Conservation (phyloP, 2,113 vertebrate species). For the Rhynchomys soricoides region DNA sequence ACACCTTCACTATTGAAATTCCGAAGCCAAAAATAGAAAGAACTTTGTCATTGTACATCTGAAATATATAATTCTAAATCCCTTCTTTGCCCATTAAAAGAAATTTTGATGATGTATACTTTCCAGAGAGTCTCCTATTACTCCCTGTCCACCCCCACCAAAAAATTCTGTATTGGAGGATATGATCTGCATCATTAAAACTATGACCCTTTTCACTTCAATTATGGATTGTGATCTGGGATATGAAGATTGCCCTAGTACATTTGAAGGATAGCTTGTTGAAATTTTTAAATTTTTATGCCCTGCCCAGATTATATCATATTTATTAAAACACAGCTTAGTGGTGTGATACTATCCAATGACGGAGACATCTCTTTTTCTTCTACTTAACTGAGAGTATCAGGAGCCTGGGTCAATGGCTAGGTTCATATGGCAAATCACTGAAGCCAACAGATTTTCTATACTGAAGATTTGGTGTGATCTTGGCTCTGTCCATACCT, state of each 20-base stretch:
- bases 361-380: neutral
- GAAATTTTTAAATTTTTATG: slow-evolving; percentile 35
- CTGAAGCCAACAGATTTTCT: slow-evolving; percentile 1
- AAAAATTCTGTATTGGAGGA: slow-evolving; percentile 34
- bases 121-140: slow-evolving; percentile 59
- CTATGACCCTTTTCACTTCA: slow-evolving; percentile 49
- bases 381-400: neutral
- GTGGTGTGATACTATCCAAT: neutral
- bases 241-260: slow-evolving; percentile 17
- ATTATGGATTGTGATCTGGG: slow-evolving; percentile 25
- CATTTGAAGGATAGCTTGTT: slow-evolving; percentile 21
- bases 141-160: neutral
- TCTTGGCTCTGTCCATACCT: slow-evolving; percentile 14
- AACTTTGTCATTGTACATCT: slow-evolving; percentile 45
- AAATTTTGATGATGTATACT: slow-evolving; percentile 18
- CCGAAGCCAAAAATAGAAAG: slow-evolving; percentile 44
- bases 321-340: slow-evolving; percentile 25
- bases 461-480: neutral
- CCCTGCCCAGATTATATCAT: slow-evolving; percentile 17
- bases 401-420: neutral
- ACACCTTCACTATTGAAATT: slow-evolving; percentile 64
- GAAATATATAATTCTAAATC: slow-evolving; percentile 33
- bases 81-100: slow-evolving; percentile 17
- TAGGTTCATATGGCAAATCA: slow-evolving; percentile 33
- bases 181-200: slow-evolving; percentile 44